These are phyloP conservation scores for Tylochromis polylepis DNA, from an alignment of 2,113 vertebrate genomes.

Conservation along the genomic window DNA sequence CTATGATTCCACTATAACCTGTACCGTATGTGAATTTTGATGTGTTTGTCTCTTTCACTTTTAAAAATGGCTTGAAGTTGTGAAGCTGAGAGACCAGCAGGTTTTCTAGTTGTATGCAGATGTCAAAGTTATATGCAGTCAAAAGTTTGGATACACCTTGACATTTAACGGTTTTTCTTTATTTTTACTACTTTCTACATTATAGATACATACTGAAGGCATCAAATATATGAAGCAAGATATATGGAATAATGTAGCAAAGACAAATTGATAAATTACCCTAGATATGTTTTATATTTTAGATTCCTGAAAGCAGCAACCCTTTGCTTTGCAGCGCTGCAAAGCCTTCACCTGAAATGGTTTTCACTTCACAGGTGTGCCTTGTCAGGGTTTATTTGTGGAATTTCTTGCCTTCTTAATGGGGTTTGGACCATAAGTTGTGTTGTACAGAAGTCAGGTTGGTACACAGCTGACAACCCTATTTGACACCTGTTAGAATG, in stretches of 20 bases:
- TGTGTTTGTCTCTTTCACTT: background rate
- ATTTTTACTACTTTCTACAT: no score
- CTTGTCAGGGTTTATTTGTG: background rate
- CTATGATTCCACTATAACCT: background rate
- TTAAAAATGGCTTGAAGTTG: background rate
- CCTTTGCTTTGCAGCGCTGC: background rate
- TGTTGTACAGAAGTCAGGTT: background rate
- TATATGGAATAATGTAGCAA: background rate
- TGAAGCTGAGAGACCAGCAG: background rate
- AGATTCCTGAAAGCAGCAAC: background rate
- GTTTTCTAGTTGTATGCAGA: background rate
- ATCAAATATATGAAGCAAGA: background rate
- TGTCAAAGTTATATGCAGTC: no score
- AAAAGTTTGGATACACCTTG: background rate
- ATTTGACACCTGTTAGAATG: background rate
- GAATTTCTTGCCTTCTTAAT: background rate
- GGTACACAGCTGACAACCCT: background rate
- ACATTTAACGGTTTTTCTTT: background rate
- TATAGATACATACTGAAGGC: background rate
- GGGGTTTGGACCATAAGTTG: background rate
- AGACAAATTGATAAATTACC: background rate
- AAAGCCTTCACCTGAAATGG: background rate
- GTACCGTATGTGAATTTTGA: fast-evolving
- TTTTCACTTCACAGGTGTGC: background rate
- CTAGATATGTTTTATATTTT: background rate